Percentiles rank a stretch among this genome's conserved stretches.
Conservation (phyloP, 2,113 vertebrate species). For the Pelecanus crispus region DNA sequence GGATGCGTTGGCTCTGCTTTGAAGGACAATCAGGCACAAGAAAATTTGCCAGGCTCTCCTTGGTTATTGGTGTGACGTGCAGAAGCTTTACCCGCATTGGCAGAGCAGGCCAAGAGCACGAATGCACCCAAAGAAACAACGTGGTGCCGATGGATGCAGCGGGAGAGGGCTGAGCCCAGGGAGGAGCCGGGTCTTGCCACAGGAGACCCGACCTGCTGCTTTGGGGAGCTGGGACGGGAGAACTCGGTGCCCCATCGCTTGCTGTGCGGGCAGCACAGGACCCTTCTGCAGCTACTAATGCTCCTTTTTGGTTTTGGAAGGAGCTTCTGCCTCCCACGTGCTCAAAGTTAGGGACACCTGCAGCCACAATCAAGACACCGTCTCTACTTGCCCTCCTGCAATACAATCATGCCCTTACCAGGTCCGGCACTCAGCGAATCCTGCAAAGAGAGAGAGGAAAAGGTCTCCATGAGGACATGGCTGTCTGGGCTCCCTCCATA, state of each 20-base stretch:
- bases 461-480: not conserved
- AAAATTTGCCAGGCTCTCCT: not conserved
- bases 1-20: rapidly evolving
- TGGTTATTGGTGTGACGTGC: not conserved
- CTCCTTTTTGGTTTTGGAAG: not conserved
- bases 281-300: not conserved
- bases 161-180: not conserved
- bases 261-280: not conserved
- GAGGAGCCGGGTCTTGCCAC: not conserved
- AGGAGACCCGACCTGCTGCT: not conserved
- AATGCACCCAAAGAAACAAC: rapidly evolving
- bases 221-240: not conserved
- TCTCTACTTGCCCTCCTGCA: not conserved
- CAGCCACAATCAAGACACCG: not conserved
- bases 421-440: constrained; percentile 62
- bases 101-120: not conserved
- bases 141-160: not conserved
- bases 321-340: not conserved
- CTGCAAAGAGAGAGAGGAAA: constrained; percentile 53
- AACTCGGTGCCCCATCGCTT: rapidly evolving
- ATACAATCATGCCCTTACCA: constrained; percentile 55
- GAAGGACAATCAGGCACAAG: not conserved
- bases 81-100: rapidly evolving
- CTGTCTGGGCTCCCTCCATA: rapidly evolving
- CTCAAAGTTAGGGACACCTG: not conserved